Evolutionary conservation across 2,797 vertebrate genomes (phyloP).

Genomic region (Oreochromis grahami): DNA sequence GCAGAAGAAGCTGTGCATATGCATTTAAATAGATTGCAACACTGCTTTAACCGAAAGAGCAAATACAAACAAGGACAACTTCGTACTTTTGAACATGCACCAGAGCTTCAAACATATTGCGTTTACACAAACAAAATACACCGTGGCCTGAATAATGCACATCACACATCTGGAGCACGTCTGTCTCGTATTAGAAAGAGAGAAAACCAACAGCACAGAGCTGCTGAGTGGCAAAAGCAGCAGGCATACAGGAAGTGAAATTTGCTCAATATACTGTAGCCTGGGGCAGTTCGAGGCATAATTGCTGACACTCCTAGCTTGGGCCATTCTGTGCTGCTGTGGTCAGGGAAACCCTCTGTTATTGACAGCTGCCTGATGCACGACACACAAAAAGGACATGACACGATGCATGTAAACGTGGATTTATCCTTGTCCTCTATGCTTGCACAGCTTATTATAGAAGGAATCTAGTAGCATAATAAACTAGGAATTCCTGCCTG

Average conservation of each 20-base stretch:
- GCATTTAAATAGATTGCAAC: slow-evolving; percentile 32
- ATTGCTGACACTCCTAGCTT: slow-evolving; percentile 58
- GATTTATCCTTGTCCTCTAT: slow-evolving; percentile 36
- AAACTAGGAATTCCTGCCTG: slow-evolving; percentile 44
- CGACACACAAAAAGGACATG: slow-evolving; percentile 29
- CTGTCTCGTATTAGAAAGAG: slow-evolving; percentile 25
- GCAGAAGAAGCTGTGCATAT: slow-evolving; percentile 13
- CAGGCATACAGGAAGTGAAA: slow-evolving; percentile 54
- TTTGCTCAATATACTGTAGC: slow-evolving; percentile 63
- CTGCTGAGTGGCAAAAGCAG: slow-evolving; percentile 33
- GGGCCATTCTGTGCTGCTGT: slow-evolving; percentile 33
- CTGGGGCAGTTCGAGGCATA: slow-evolving; percentile 54
- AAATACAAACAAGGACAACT: slow-evolving; percentile 55
- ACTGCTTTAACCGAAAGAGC: slow-evolving; percentile 30
- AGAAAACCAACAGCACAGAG: slow-evolving; percentile 37
- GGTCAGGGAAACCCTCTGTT: slow-evolving; percentile 47
- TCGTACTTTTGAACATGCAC: slow-evolving; percentile 31
- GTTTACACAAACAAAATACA: slow-evolving; percentile 40
- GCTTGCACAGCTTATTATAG: slow-evolving; percentile 45
- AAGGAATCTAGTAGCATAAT: slow-evolving; percentile 35
- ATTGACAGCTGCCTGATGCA: slow-evolving; percentile 53
- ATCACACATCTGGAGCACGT: slow-evolving; percentile 50
- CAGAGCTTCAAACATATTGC: slow-evolving; percentile 44
- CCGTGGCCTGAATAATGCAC: slow-evolving; percentile 39
- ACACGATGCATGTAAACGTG: slow-evolving; percentile 41